Base-by-base conservation (phyloP, 2,797 vertebrate species). In the Poecilia velifera region DNA sequence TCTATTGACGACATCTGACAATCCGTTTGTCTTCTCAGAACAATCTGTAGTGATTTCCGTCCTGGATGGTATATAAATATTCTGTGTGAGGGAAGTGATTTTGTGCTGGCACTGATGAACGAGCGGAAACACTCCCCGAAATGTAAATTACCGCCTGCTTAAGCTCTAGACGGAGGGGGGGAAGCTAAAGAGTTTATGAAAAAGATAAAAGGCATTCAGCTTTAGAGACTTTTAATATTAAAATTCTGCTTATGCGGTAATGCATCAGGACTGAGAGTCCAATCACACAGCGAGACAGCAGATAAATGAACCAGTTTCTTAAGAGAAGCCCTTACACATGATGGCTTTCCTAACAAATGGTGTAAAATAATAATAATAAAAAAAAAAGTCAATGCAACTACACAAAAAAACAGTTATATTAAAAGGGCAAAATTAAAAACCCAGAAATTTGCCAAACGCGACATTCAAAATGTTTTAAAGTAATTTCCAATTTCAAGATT, bases 1-100 rank as follows among this genome's bases (percentile, higher is more conserved):
- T 91, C 85, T 71, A 82, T 84, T 90, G 80, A 84, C 78, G 89
- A 66, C 81, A 74, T 86, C 41, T 91, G 89, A 90, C 84, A 76
- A 86, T 68, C 71, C 6, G 64, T 86, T 84, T 89, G 85, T 91
- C 82, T 81, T 49, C 43, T 87, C 2, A 18, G 84, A 72, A 82
- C 71, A 80, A 82, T 82, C 43, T 78, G 77, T 13, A 62, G 62
- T 43, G 77, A 83, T 87, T 88, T 84, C 72, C 85, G 79, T 83
- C 79, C 84, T 72, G 78, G 71, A 86, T 86, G 78, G 76, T 72
- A 49, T 82, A 81, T 86, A 85, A 78, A 86, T 86, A 77, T 64
- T 57, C 25, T 57, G 66, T 79, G 47, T 83, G 14, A 82, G 18
- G 31, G 64, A 75, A 88, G 70, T n/a, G 28, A 57, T 55, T 71